Base-by-base conservation (phyloP, 92 coral and sea anemone species). In the Anthopleura xanthogrammica region DNA sequence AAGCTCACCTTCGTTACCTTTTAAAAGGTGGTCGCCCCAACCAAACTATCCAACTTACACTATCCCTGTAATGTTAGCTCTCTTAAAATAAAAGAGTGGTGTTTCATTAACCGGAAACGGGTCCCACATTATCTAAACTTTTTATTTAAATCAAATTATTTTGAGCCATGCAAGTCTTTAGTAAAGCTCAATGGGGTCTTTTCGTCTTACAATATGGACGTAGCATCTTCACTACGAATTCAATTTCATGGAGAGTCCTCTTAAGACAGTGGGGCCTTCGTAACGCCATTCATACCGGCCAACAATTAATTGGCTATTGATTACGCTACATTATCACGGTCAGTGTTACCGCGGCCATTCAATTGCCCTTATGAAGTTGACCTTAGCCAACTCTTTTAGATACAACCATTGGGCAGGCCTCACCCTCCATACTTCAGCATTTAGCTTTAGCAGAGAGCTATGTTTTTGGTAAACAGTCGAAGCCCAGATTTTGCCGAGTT, bases 391-490 rank as follows among this genome's bases (percentile, higher is more conserved):
- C 89, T 66, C 70, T 83, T 90, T 89, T 72, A 84, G 90, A 88
- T 93, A 86, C 92, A 90, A 93, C 94, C 97, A 93, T 93, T 81
- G 97, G 94, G 97, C 97, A 93, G 97, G 92, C 87, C 78, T 93
- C 97, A 93, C 97, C 94, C 87, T 88, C 91, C 79, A 93, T 93
- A 93, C 93, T 87, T 92, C 93, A 80, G 81, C 80, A 77, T 86
- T 87, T 86, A 85, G 87, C 80, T 79, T 90, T 90, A 76, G 92
- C 97, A 79, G 93, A 88, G 89, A 84, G 97, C 97, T 93, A 93
- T 93, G 97, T 93, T 93, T 93, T 93, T 93, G 97, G 97, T 93
- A 90, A 93, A 93, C 97, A 93, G 97, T 91, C 97, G 97, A 93
- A 90, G 90, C 88, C 92, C 88, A 87, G 58, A 82, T 77, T 88